Evolutionary conservation across 1,140 invertebrate species (phyloP).

Genomic region (Rhopalosiphum maidis): DNA sequence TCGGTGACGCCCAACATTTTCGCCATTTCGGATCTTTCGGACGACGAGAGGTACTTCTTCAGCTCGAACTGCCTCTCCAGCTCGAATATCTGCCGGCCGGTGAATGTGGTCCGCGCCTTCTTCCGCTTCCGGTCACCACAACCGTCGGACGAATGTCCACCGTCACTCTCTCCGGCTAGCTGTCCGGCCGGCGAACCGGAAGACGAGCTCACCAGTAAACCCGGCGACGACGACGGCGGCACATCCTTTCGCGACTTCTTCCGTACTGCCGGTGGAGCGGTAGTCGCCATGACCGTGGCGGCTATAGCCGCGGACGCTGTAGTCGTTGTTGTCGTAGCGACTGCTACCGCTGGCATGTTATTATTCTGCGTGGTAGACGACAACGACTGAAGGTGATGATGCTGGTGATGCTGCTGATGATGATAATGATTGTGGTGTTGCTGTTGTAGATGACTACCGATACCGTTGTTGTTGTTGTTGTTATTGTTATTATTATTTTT

Average conservation of each 20-base stretch:
- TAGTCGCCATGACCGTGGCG: background rate
- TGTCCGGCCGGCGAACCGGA: slow-evolving; percentile 53
- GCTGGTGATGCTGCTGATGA: background rate
- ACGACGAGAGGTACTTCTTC: slow-evolving; percentile 96
- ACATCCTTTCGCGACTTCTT: slow-evolving; percentile 47
- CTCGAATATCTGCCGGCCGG: slow-evolving; percentile 94
- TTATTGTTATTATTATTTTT: background rate
- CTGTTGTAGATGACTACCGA: background rate
- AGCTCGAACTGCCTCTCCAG: slow-evolving; percentile 94
- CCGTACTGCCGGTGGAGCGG: background rate
- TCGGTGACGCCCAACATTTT: slow-evolving; percentile 92
- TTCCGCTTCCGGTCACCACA: slow-evolving; percentile 81
- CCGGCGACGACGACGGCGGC: slow-evolving; percentile 43
- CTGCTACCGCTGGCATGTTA: background rate
- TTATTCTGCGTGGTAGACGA: background rate
- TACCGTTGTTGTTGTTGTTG: background rate
- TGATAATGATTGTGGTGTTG: background rate
- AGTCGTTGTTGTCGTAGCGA: background rate
- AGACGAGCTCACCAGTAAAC: slow-evolving; percentile 47
- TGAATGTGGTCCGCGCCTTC: slow-evolving; percentile 94
- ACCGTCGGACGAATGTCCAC: slow-evolving; percentile 63
- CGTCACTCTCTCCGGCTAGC: slow-evolving; percentile 57
- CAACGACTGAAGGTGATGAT: background rate
- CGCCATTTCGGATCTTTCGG: slow-evolving; percentile 91
- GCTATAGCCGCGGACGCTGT: background rate